phyloP scores from a whole-genome alignment of 1,140 invertebrate species.

The Leptinotarsa lineolata region DNA sequence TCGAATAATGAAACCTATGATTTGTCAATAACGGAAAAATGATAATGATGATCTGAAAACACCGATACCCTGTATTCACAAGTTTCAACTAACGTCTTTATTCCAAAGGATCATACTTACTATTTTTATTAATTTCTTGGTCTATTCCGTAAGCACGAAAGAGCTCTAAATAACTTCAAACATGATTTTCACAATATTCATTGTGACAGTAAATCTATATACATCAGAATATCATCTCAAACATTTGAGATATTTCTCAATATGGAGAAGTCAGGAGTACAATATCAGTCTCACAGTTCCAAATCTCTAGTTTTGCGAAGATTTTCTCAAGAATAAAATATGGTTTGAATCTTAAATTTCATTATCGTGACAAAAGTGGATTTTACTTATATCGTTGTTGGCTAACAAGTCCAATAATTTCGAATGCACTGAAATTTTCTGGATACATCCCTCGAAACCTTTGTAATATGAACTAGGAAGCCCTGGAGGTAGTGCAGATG shows the following conservation, averaged over 20 bases:
- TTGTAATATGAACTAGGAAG: slow-evolving; percentile 53
- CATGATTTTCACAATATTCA: neutral
- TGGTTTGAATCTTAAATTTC: slow-evolving; percentile 46
- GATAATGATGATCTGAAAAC: neutral
- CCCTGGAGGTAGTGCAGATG: slow-evolving; percentile 47
- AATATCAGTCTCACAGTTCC: slow-evolving; percentile 41
- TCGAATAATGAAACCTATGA: too few relatives aligned
- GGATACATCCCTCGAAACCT: slow-evolving; percentile 54
- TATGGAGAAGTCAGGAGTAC: slow-evolving; percentile 27
- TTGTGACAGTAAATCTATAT: slow-evolving; percentile 4
- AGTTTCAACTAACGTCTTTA: neutral
- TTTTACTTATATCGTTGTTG: slow-evolving; percentile 47
- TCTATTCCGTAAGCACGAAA: neutral
- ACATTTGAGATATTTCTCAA: neutral
- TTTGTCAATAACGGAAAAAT: too few relatives aligned
- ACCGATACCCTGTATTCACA: neutral
- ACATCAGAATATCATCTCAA: neutral
- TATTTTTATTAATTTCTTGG: neutral
- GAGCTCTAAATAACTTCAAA: neutral
- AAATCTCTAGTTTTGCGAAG: slow-evolving; percentile 31
- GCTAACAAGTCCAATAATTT: slow-evolving; percentile 51
- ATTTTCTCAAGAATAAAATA: slow-evolving; percentile 13
- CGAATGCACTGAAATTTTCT: slow-evolving; percentile 49
- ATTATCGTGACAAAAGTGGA: slow-evolving; percentile 55
- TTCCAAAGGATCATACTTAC: neutral